Base-by-base conservation (phyloP, 2,113 vertebrate genomes). In the Gymnarchus niloticus region DNA sequence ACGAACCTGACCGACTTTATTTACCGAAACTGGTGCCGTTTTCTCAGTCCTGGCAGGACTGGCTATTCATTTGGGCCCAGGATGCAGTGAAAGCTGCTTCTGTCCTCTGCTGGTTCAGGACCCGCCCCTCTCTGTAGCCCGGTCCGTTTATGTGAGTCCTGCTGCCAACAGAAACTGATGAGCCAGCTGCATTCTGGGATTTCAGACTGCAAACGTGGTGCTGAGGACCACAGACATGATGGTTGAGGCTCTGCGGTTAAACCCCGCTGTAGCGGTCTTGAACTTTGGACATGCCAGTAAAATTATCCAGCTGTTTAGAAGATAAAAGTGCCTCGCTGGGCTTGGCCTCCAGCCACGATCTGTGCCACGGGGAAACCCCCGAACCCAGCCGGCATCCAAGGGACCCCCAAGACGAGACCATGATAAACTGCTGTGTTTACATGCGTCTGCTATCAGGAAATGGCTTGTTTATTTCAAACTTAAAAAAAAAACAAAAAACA, bases 241-340 rank as follows among this genome's bases (percentile, higher is more conserved):
- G 52, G 52, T 54, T 9, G 52, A 73, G 14, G 65, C 65, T 12
- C 41, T 17, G 25, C 14, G 33, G 33, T 73, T 73, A 73, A 73
- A 28, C 19, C 6, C 37, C 65, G 37, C 33, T 41, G 33, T 17
- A 73, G 65, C 17, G 4, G 19, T 73, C 65, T 73, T 19, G 12
- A 73, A 33, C 41, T 73, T 41, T 33, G 41, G 41, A 73, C 65
- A 73, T 14, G 12, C 28, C 65, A 19, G 33, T 10, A 73, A 73
- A 73, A 73, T 73, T 41, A 73, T 73, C 65, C 65, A 73, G 65
- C 33, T 73, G 65, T 73, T 73, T 73, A 73, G 41, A 41, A 41
- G 41, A 73, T 73, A 28, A 73, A 41, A 73, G 65, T 69, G 28
- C 12, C 33, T 37, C 12, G 33, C 17, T 41, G 17, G 65, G 37